phyloP scores from a whole-genome alignment of 2,113 vertebrate genomes.

The Mirounga angustirostris region DNA sequence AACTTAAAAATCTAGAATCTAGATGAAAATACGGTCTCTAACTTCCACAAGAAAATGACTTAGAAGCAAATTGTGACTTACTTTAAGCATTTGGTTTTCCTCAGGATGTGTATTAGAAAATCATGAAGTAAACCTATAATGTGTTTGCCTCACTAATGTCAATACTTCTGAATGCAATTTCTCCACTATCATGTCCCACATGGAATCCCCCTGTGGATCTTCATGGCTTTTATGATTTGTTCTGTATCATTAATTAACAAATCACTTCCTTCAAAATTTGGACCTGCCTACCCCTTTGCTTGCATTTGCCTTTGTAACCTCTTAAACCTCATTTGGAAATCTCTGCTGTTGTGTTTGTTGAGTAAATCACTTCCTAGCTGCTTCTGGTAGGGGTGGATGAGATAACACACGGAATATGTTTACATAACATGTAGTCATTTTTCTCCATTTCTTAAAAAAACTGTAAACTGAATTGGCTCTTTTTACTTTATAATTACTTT shows the following conservation, averaged over 20 bases:
- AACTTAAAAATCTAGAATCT: not conserved
- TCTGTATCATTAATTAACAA: not conserved
- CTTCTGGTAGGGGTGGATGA: not conserved
- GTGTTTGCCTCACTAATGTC: not conserved
- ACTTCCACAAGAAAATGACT: not conserved
- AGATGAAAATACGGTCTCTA: not conserved
- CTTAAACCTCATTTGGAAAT: not conserved
- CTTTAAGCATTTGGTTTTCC: not conserved
- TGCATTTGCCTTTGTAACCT: not conserved
- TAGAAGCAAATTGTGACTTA: not conserved
- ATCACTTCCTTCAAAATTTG: not conserved
- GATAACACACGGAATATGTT: not conserved
- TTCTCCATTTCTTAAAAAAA: not conserved
- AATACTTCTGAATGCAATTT: not conserved
- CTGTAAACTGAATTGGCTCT: not conserved
- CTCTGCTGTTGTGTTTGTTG: not conserved
- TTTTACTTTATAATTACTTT: constrained; percentile 23
- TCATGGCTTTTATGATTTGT: not conserved
- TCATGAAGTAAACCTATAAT: not conserved
- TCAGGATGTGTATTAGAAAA: not conserved
- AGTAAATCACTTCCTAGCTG: not conserved
- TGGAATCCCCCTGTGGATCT: not conserved
- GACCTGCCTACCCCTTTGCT: not conserved
- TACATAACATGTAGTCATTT: not conserved
- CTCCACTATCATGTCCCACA: not conserved